Evolutionary conservation across 2,888 invertebrate species (phyloP).

Genomic region (Leuctra nigra): DNA sequence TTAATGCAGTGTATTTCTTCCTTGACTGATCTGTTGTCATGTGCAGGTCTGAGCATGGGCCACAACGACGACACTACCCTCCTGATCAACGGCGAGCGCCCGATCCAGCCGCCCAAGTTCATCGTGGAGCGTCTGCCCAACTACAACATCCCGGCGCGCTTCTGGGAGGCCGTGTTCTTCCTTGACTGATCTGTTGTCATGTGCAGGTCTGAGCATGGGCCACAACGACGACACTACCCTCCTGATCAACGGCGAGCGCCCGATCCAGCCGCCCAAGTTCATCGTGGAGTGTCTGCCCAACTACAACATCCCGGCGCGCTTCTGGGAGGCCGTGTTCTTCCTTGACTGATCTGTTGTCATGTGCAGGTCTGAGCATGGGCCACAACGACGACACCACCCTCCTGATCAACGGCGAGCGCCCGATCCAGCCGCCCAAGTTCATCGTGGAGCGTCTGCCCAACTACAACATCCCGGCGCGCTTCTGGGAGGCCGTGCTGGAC

Average conservation of each 20-base stretch:
- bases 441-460: slow-evolving; percentile 43
- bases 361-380: neutral
- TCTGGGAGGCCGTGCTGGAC: slow-evolving; percentile 39
- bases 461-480: slow-evolving; percentile 42
- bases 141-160: slow-evolving; percentile 42
- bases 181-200: too few relatives aligned
- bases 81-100: slow-evolving; percentile 45
- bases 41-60: neutral
- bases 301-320: slow-evolving; percentile 42
- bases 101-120: slow-evolving; percentile 52
- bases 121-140: slow-evolving; percentile 43
- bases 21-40: too few relatives aligned
- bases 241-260: slow-evolving; percentile 48
- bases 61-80: neutral
- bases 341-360: too few relatives aligned
- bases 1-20: too few relatives aligned
- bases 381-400: neutral
- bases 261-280: slow-evolving; percentile 52
- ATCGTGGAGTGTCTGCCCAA: slow-evolving; percentile 43
- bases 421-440: slow-evolving; percentile 52
- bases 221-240: too few relatives aligned
- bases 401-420: slow-evolving; percentile 45
- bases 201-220: too few relatives aligned
- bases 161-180: slow-evolving; percentile 40
- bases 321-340: slow-evolving; percentile 40